Percentiles rank a stretch among this genome's conserved stretches.
Conservation (phyloP, 2,888 invertebrate genomes). For the Sinopyrophorus schimmeli region DNA sequence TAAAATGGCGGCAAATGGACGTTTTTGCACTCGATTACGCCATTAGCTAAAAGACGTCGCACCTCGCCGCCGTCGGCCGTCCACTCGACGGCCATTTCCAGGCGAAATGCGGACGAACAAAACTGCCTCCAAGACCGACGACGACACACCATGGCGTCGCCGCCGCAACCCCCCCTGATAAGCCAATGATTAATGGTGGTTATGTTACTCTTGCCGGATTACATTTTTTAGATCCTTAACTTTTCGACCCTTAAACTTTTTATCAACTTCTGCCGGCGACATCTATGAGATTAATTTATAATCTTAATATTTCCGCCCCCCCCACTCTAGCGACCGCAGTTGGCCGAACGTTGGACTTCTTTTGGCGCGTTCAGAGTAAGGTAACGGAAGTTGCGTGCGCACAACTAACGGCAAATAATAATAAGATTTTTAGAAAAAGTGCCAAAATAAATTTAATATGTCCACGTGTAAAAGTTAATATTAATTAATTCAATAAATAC, state of each 20-base stretch:
- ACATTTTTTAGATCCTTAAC: conserved; percentile 45
- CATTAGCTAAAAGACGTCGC: conserved; percentile 34
- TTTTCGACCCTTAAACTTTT: conserved; percentile 39
- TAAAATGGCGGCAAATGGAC: conserved; percentile 36
- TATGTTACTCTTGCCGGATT: conserved; percentile 46
- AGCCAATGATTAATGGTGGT: conserved; percentile 48
- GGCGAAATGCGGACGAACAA: conserved; percentile 33
- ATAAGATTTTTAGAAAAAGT: too few species aligned
- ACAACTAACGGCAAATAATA: too few species aligned
- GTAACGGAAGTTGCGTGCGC: too few species aligned
- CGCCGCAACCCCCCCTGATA: conserved; percentile 45
- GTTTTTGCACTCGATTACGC: conserved; percentile 34
- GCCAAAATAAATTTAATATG: too few species aligned
- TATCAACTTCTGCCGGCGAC: conserved; percentile 30
- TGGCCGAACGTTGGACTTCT: too few species aligned
- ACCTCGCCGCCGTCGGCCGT: conserved; percentile 32
- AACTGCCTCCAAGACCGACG: conserved; percentile 39
- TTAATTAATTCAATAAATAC: too few species aligned
- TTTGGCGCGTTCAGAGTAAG: too few species aligned
- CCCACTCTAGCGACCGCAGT: too few species aligned
- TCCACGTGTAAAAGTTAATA: too few species aligned
- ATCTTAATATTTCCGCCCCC: conserved; percentile 22
- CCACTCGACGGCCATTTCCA: conserved; percentile 35
- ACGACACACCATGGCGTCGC: too few species aligned
- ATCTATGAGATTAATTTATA: conserved; percentile 35